A percentile compares a stretch with the other conserved stretches of the same genome.
These are phyloP conservation scores for Belonocnema kinseyi DNA, from an alignment of 1,140 invertebrate genomes.

Conservation along the genomic window DNA sequence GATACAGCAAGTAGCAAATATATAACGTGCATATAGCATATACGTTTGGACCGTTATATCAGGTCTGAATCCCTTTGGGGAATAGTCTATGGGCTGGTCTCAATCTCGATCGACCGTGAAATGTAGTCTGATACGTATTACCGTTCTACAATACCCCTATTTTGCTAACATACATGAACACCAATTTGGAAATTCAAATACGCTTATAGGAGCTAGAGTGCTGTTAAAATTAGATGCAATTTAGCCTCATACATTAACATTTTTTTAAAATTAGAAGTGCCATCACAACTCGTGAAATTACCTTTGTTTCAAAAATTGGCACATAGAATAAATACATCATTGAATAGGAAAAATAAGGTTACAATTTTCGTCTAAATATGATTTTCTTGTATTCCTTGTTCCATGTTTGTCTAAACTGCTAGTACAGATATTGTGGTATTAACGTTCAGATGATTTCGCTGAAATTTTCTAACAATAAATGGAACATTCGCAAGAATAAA, in stretches of 20 bases:
- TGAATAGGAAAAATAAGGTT: too few species aligned
- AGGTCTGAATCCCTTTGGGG: conserved; percentile 65
- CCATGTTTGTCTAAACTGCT: too few species aligned
- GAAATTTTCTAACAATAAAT: too few species aligned
- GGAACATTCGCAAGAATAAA: too few species aligned
- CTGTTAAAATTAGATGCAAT: not conserved
- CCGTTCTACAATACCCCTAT: conserved; percentile 34
- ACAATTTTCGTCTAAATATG: too few species aligned
- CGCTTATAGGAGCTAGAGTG: not conserved
- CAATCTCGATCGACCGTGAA: conserved; percentile 66
- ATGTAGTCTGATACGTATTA: conserved; percentile 68
- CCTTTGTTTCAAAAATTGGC: too few species aligned
- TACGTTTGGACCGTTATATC: conserved; percentile 64
- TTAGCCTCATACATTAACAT: not conserved
- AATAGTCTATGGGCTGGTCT: conserved; percentile 62
- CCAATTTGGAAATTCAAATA: conserved; percentile 32
- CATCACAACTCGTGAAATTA: too few species aligned
- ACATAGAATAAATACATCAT: too few species aligned
- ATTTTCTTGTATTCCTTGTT: too few species aligned
- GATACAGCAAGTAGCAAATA: conserved; percentile 52
- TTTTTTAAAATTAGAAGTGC: too few species aligned
- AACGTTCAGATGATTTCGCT: too few species aligned
- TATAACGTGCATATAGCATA: conserved; percentile 35
- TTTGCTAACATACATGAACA: conserved; percentile 33
- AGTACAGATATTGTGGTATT: too few species aligned